A percentile compares a stretch with the other conserved stretches of the same genome.
Evolutionary conservation across 2,113 vertebrate genomes (phyloP).

Genomic region (Atractosteus spatula): DNA sequence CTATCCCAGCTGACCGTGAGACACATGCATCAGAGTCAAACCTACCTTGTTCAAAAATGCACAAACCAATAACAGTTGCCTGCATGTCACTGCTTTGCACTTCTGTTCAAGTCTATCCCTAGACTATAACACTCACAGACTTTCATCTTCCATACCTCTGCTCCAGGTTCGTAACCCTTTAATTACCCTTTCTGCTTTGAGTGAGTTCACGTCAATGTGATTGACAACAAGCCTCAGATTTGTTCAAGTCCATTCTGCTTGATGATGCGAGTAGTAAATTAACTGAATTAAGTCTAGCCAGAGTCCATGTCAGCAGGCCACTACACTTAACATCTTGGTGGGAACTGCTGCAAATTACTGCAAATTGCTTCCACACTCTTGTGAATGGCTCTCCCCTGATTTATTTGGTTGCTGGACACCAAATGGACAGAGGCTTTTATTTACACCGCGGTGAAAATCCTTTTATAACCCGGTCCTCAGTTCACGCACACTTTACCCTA

Average conservation of each 20-base stretch:
- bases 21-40: conserved; percentile 14
- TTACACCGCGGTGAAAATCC: conserved; percentile 14
- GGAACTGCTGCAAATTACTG: conserved; percentile 41
- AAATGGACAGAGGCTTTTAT: conserved; percentile 31
- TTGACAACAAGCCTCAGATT: no score
- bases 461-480: conserved; percentile 20
- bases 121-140: neutral
- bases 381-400: conserved; percentile 29
- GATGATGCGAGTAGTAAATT: no score
- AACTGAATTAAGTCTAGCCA: no score
- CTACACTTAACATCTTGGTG: conserved; percentile 37
- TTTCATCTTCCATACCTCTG: neutral
- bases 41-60: conserved; percentile 1
- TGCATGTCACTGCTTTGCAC: neutral
- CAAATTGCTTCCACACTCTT: conserved; percentile 35
- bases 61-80: conserved; percentile 12
- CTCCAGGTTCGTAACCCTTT: neutral
- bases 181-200: neutral
- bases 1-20: conserved; percentile 1
- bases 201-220: no score
- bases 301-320: neutral
- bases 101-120: neutral
- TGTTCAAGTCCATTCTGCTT: no score
- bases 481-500: conserved; percentile 18
- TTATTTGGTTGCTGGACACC: conserved; percentile 33